Evolutionary conservation across 2,888 invertebrate genomes (phyloP), one percentile per base, ranked within the genome.

Genomic region (Cataglyphis rosenhaueri): DNA sequence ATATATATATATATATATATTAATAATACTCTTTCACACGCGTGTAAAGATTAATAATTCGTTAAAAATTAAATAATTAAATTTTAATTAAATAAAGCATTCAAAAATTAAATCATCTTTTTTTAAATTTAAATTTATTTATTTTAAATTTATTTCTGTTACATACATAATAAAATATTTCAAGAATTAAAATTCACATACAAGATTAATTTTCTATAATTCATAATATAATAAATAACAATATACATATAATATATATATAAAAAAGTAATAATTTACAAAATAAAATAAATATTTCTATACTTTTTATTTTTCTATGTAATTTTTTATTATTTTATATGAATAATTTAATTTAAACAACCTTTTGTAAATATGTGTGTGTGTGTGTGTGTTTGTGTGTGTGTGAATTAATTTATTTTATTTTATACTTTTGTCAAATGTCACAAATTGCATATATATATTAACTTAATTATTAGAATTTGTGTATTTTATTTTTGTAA

Each of bases 61-160:
- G 64, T 21, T 21, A 21, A 25, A 25, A 25, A 0, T 75, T 48
- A 12, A 41, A 12, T 55, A 29, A 41, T 76, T 41, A 29, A 41
- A 66, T 29, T 55, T 55, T 57, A 68, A 76, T 57, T 10, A 3
- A 75, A 21, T 41, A 29, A 73, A 73, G 29, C 29, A 32, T 41
- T 18, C 29, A 41, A 10, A 32, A 41, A 29, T 41, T n/a, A 6
- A 38, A 1, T 25, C 18, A 38, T 41, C 12, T 12, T 74, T 32
- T 35, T 10, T 64, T 74, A 4, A 3, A 41, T 38, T 38, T 38
- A 9, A 41, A 10, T 9, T 41, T 25, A 25, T 25, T 25, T 25
- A 25, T 25, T 25, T 25, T 25, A 25, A 25, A 25, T 25, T 25
- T 32, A 32, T 32, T 32, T 32, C 32, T 32, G 5, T 32, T 32